These are phyloP conservation scores for Caenorhabditis imperialis DNA, from an alignment of 2,888 invertebrate species.

Conservation along the genomic window DNA sequence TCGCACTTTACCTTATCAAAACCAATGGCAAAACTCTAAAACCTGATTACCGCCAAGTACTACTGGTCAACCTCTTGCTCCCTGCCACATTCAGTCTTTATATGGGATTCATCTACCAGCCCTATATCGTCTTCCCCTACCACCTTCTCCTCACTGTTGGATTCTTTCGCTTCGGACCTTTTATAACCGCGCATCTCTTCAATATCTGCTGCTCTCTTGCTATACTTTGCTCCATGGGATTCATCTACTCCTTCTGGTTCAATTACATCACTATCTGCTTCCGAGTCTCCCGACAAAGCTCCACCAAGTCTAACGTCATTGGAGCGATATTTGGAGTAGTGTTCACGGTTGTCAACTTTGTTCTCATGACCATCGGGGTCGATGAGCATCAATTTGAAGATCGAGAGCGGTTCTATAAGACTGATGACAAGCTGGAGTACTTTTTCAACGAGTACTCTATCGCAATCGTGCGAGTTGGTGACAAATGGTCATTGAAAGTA, in stretches of 20 bases:
- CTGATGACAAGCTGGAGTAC: conserved; percentile 10
- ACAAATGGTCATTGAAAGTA: conserved; percentile 55
- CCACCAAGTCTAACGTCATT: conserved; percentile 12
- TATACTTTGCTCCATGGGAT: conserved; percentile 49
- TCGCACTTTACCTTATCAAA: conserved; percentile 16
- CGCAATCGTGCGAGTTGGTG: conserved; percentile 36
- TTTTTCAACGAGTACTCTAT: conserved; percentile 46
- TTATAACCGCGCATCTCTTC: conserved; percentile 48
- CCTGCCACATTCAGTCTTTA: conserved; percentile 43
- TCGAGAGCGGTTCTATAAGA: conserved; percentile 7
- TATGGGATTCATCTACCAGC: conserved; percentile 52
- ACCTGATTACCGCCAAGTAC: conserved; percentile 42
- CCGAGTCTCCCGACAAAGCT: conserved; percentile 23
- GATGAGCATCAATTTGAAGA: conserved; percentile 29
- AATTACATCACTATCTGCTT: conserved; percentile 51
- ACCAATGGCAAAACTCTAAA: conserved; percentile 32
- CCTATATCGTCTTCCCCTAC: conserved; percentile 49
- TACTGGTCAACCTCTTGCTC: conserved; percentile 29
- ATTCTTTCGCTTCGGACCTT: conserved; percentile 46
- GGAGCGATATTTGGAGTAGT: conserved; percentile 20
- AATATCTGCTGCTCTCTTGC: conserved; percentile 51
- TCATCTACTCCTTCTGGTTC: conserved; percentile 51
- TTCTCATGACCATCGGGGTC: conserved; percentile 47
- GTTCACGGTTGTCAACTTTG: conserved; percentile 43
- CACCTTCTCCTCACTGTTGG: conserved; percentile 45